Percentiles rank a stretch among this genome's conserved stretches.
Conservation (phyloP, 1,140 invertebrate species). For the Bombus cullumanus region DNA sequence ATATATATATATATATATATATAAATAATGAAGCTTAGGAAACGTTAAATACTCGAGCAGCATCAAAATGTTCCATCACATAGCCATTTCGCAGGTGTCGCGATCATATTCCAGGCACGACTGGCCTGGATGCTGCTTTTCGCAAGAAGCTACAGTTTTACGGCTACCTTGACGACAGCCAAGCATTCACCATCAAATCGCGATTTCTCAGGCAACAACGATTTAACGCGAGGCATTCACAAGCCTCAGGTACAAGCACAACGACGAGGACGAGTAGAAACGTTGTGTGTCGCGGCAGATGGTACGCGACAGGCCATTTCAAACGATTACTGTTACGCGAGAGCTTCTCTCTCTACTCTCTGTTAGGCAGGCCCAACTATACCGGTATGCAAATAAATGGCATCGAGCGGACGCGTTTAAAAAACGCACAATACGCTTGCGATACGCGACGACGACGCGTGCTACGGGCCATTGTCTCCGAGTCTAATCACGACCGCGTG, state of each 20-base stretch:
- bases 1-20: too few relatives aligned
- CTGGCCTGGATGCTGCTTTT: not conserved
- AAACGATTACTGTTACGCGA: conserved; percentile 52
- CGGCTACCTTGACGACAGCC: conserved; percentile 21
- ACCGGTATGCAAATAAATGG: conserved; percentile 53
- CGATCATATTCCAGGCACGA: not conserved
- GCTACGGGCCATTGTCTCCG: conserved; percentile 36
- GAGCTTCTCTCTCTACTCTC: not conserved
- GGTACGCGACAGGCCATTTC: conserved; percentile 57
- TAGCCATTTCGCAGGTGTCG: not conserved
- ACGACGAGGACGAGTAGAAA: conserved; percentile 15
- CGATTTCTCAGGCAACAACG: conserved; percentile 68
- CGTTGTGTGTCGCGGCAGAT: conserved; percentile 55
- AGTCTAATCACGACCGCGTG: conserved; percentile 45
- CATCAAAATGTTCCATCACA: not conserved
- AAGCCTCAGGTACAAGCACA: not conserved
- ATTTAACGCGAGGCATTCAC: conserved; percentile 68
- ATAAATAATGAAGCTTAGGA: not conserved
- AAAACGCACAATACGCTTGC: conserved; percentile 36
- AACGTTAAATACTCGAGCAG: not conserved
- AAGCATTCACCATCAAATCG: conserved; percentile 67
- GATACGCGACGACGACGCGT: conserved; percentile 14
- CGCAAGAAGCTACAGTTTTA: conserved; percentile 23
- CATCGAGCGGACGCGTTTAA: conserved; percentile 26
- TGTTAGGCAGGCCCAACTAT: not conserved